Base-by-base conservation (phyloP, 2,113 vertebrate species). In the Podocnemis expansa region DNA sequence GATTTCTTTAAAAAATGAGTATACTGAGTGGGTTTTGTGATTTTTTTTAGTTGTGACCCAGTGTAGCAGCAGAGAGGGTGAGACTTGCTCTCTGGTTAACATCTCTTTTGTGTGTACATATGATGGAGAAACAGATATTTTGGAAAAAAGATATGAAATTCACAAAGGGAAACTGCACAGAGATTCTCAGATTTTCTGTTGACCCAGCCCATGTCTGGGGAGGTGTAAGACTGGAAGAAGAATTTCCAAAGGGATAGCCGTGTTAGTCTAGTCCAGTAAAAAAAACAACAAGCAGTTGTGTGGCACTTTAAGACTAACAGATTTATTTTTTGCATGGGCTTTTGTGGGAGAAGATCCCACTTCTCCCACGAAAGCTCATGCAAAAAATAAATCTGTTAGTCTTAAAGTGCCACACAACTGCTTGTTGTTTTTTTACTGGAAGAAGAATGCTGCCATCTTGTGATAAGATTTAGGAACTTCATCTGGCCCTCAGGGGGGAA, bases 401-500 rank as follows among this genome's bases (percentile, higher is more conserved):
- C n/a, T n/a, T n/a, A n/a, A n/a, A n/a, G n/a, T n/a, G n/a, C n/a
- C n/a, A n/a, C n/a, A n/a, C n/a, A n/a, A n/a, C n/a, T n/a, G n/a
- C n/a, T n/a, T n/a, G n/a, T n/a, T n/a, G n/a, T n/a, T n/a, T n/a
- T n/a, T n/a, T n/a, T n/a, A 13, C 49, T 78, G 22, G 67, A 41
- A 52, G 85, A 31, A 91, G 82, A 55, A 27, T 49, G 70, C 80
- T 87, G 85, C 90, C 90, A 91, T 78, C 90, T 70, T 91, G 85
- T 87, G 90, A 80, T 67, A 34, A 78, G 80, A 82, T 45, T 38
- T 29, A 63, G 38, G 51, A 79, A 80, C 17, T 88, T 70, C 41
- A 63, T 55, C 83, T 47, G 75, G 43, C 17, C 51, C n/a, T 29
- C 38, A 80, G 22, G 34, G 22, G 8, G 41, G 16, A 7, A 38